Percentiles rank a stretch among this genome's conserved stretches.
phyloP scores from a whole-genome alignment of 2,113 vertebrate genomes.

The Nothobranchius kuhntae region DNA sequence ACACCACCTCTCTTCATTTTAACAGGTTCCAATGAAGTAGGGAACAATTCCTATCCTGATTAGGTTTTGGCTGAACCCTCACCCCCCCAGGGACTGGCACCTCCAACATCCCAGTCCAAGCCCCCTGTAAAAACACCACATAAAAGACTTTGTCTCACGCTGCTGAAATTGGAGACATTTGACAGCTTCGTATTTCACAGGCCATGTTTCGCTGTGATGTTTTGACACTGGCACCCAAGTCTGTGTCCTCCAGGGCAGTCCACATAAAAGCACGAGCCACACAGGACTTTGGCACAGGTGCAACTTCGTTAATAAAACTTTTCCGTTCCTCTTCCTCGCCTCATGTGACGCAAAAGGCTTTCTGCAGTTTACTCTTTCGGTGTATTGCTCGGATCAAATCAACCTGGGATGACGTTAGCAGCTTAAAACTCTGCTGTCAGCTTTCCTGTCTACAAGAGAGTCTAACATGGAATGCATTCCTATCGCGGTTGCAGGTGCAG shows the following conservation, averaged over 20 bases:
- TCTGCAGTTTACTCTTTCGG: not conserved
- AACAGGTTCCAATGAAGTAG: constrained; percentile 39
- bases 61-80: constrained; percentile 24
- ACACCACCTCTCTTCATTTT: constrained; percentile 11
- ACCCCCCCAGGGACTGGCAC: constrained; percentile 30
- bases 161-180: constrained; percentile 40
- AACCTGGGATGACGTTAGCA: not conserved
- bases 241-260: constrained; percentile 7
- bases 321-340: not conserved
- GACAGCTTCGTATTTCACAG: constrained; percentile 47
- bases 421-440: not conserved
- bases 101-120: not conserved
- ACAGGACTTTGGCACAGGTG: no score
- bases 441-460: not conserved
- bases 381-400: not conserved
- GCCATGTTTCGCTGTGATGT: constrained; percentile 40
- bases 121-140: constrained; percentile 39
- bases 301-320: no score
- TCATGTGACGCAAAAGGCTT: not conserved
- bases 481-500: not conserved
- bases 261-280: not conserved
- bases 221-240: constrained; percentile 8
- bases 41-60: constrained; percentile 41
- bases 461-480: not conserved
- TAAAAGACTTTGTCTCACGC: constrained; percentile 27